Conservation (phyloP, 2,113 vertebrate species). For the Nycticebus coucang region DNA sequence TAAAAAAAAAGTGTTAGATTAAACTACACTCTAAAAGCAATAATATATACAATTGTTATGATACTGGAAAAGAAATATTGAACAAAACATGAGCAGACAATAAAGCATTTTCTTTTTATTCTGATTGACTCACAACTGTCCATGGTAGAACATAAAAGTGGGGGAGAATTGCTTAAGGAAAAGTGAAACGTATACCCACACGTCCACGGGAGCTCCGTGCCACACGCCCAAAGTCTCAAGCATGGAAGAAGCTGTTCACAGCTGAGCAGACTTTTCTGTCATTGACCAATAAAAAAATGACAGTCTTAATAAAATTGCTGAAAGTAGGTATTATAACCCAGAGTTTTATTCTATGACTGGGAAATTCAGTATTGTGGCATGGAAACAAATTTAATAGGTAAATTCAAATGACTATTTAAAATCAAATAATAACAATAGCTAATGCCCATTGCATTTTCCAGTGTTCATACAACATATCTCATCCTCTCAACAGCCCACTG, state of each 20-base stretch:
- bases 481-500: background rate
- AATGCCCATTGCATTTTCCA: background rate
- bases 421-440: background rate
- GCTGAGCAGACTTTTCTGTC: background rate
- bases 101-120: background rate
- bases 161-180: background rate
- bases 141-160: background rate
- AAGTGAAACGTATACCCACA: background rate
- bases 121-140: background rate
- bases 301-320: background rate
- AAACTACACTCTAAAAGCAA: background rate
- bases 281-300: background rate
- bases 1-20: background rate
- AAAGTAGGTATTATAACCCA: background rate
- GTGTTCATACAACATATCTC: background rate
- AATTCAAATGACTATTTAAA: background rate
- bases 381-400: background rate
- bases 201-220: background rate
- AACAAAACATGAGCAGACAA: background rate
- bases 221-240: background rate
- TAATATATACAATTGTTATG: background rate
- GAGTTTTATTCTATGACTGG: background rate
- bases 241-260: background rate
- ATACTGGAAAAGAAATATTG: background rate
- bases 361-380: conserved; percentile 4